Evolutionary conservation across 2,888 invertebrate species (phyloP).

Genomic region (Ophion slaviceki): DNA sequence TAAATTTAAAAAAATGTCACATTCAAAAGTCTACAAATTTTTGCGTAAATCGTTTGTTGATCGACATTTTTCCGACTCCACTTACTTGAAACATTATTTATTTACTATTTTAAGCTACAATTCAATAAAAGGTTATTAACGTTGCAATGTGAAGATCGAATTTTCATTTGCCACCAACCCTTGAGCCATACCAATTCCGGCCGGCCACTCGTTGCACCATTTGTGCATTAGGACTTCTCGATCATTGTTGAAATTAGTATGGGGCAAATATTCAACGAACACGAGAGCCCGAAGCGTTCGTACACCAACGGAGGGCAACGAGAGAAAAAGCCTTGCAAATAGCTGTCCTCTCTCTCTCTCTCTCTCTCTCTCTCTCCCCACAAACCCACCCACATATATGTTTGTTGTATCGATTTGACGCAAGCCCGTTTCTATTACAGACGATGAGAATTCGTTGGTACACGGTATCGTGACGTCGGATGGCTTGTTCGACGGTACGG

Average conservation of each 20-base stretch:
- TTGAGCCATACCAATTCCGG: no score
- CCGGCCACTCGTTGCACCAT: neutral
- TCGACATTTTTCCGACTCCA: no score
- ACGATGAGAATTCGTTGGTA: conserved; percentile 91
- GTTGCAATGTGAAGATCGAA: no score
- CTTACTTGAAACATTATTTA: no score
- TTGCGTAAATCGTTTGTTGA: no score
- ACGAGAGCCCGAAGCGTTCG: conserved; percentile 31
- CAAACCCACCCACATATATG: conserved; percentile 19
- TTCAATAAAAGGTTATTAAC: no score
- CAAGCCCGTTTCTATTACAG: conserved; percentile 84
- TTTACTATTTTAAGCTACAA: no score
- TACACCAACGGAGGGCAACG: conserved; percentile 11
- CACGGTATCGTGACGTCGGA: conserved; percentile 93
- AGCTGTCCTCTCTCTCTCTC: neutral
- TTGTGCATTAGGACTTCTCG: conserved; percentile 13
- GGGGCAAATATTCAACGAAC: conserved; percentile 47
- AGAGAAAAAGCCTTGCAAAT: conserved; percentile 4
- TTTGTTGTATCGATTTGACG: conserved; percentile 71
- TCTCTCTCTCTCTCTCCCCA: neutral
- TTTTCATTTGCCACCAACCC: no score
- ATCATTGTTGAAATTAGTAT: conserved; percentile 40
- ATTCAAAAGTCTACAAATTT: no score
- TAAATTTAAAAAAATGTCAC: no score
- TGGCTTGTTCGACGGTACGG: conserved; percentile 94